Conservation (phyloP, 2,113 vertebrate species). For the Dipodomys ordii region DNA sequence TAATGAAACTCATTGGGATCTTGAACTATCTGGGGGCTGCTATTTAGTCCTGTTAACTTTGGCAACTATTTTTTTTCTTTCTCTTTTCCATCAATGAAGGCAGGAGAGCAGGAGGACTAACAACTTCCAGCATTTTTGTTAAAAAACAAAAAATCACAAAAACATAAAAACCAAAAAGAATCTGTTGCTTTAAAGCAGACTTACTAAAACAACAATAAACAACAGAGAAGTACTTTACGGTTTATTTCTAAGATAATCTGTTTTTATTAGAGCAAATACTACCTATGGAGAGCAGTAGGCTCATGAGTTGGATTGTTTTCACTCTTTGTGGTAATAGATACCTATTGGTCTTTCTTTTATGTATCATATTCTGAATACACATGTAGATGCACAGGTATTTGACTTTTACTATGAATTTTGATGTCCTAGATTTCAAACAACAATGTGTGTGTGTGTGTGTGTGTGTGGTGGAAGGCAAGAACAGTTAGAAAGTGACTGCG, state of each 20-base stretch:
- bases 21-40: not conserved
- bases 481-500: not conserved
- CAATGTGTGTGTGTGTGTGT: not conserved
- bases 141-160: not conserved
- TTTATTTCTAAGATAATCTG: not conserved
- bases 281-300: not conserved
- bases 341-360: not conserved
- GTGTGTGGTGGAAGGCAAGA: not conserved
- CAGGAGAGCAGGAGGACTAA: not conserved
- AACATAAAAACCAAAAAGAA: not conserved
- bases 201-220: not conserved
- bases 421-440: not conserved
- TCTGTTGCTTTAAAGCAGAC: constrained; percentile 21
- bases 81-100: not conserved
- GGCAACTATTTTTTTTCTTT: constrained; percentile 40
- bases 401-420: constrained; percentile 4
- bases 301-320: constrained; percentile 29
- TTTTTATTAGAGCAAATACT: constrained; percentile 48
- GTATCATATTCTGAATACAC: constrained; percentile 33
- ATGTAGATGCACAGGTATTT: not conserved
- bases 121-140: constrained; percentile 23
- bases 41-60: constrained; percentile 43
- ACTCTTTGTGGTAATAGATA: not conserved
- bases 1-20: constrained; percentile 6
- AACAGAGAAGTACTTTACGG: not conserved